These are phyloP conservation scores for Dipus sagitta DNA, from an alignment of 2,797 vertebrate species.

Conservation along the genomic window DNA sequence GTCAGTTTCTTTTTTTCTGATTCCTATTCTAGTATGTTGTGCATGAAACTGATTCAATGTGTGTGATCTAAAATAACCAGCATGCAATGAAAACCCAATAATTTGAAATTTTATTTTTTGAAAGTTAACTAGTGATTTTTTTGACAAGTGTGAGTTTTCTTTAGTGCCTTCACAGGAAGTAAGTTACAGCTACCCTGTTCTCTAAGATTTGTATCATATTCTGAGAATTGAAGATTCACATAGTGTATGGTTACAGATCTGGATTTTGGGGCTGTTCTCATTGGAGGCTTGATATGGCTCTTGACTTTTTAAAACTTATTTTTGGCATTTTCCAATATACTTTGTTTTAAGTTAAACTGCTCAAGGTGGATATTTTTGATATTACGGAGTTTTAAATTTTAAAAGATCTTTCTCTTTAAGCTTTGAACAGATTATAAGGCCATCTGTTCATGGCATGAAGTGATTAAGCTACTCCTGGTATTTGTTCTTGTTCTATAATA, in stretches of 20 bases:
- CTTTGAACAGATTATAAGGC: conserved; percentile 64
- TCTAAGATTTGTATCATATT: conserved; percentile 51
- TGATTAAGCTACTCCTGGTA: conserved; percentile 39
- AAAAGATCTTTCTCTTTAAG: conserved; percentile 57
- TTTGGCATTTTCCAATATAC: too few relatives aligned
- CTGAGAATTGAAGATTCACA: conserved; percentile 30
- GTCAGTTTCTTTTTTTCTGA: conserved; percentile 53
- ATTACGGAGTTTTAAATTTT: conserved; percentile 59
- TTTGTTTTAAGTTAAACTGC: background rate
- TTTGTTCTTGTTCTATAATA: conserved; percentile 62
- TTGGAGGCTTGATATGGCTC: background rate
- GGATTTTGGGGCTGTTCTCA: conserved; percentile 28
- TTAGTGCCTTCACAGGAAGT: conserved; percentile 60
- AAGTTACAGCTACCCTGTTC: conserved; percentile 55
- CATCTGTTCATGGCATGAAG: conserved; percentile 41
- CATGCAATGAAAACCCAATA: conserved; percentile 40
- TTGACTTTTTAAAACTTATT: background rate
- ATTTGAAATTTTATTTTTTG: conserved; percentile 64
- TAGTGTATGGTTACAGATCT: background rate
- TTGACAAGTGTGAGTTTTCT: conserved; percentile 65
- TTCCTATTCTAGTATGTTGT: conserved; percentile 54
- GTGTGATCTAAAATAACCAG: conserved; percentile 67
- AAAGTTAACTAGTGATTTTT: conserved; percentile 75
- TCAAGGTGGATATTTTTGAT: conserved; percentile 43
- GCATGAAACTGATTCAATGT: background rate